Evolutionary conservation across 2,113 vertebrate species (phyloP).

Genomic region (Heliornis fulica): DNA sequence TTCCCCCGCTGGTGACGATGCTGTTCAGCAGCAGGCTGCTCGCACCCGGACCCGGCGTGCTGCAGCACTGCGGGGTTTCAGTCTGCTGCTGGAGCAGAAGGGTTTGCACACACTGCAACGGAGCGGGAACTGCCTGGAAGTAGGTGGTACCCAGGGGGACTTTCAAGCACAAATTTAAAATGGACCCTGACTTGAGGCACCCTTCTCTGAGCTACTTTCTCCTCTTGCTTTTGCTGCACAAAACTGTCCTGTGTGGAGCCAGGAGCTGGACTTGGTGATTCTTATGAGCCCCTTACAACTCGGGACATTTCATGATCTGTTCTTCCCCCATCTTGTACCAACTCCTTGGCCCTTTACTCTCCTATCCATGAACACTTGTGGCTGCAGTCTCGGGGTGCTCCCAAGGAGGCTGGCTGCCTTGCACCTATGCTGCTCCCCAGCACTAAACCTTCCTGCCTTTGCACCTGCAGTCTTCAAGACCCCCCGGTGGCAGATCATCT

Average conservation of each 20-base stretch:
- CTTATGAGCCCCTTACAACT: too few species aligned
- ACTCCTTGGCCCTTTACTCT: background rate
- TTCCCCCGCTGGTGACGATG: accelerated
- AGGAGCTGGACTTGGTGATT: too few species aligned
- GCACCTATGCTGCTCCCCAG: background rate
- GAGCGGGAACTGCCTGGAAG: background rate
- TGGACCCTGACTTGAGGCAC: background rate
- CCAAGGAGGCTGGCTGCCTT: background rate
- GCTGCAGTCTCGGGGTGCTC: background rate
- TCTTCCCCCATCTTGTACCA: background rate
- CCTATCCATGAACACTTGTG: background rate
- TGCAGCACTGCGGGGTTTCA: background rate
- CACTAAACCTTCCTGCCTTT: background rate
- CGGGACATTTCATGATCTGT: too few species aligned
- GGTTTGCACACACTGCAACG: background rate
- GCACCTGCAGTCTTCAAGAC: background rate
- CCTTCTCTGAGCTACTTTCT: background rate
- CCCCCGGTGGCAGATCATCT: background rate
- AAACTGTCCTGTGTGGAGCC: too few species aligned
- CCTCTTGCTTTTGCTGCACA: background rate
- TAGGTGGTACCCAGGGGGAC: background rate
- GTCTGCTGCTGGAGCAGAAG: background rate
- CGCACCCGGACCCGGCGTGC: background rate
- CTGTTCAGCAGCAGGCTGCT: background rate
- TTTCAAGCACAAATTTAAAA: background rate